Evolutionary conservation across 2,888 invertebrate genomes (phyloP).

Genomic region (Aporophyla nigra): DNA sequence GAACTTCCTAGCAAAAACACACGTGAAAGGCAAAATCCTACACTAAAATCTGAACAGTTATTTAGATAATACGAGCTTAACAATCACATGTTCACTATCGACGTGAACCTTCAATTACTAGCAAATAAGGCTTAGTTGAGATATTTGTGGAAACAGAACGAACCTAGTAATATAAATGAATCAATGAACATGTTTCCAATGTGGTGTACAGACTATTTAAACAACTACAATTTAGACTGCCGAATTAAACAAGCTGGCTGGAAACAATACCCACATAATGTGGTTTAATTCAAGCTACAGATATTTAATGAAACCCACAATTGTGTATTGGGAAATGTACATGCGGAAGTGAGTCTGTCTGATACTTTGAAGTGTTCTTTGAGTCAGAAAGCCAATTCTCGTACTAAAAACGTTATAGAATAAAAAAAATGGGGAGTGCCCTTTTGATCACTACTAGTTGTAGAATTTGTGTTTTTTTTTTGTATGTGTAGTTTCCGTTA

Average conservation of each 20-base stretch:
- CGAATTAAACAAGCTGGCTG: constrained; percentile 26
- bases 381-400: too few species aligned
- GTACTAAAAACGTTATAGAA: too few species aligned
- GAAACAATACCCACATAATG: constrained; percentile 31
- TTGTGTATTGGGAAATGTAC: constrained; percentile 12
- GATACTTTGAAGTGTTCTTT: not conserved
- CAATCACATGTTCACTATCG: not conserved
- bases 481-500: not conserved
- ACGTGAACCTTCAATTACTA: not conserved
- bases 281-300: constrained; percentile 14
- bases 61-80: too few species aligned
- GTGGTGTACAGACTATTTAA: constrained; percentile 26
- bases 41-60: too few species aligned
- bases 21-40: too few species aligned
- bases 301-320: constrained; percentile 24
- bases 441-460: not conserved
- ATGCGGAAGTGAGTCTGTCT: not conserved
- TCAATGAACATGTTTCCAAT: constrained; percentile 26
- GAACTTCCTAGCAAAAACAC: too few species aligned
- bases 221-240: constrained; percentile 35
- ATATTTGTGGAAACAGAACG: not conserved
- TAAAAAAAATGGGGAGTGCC: too few species aligned
- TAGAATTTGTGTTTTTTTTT: not conserved
- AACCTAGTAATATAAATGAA: constrained; percentile 9
- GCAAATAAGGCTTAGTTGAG: not conserved